A percentile compares a stretch with the other conserved stretches of the same genome.
These are phyloP conservation scores for Melieria picta DNA, from an alignment of 2,888 invertebrate genomes.

Conservation along the genomic window DNA sequence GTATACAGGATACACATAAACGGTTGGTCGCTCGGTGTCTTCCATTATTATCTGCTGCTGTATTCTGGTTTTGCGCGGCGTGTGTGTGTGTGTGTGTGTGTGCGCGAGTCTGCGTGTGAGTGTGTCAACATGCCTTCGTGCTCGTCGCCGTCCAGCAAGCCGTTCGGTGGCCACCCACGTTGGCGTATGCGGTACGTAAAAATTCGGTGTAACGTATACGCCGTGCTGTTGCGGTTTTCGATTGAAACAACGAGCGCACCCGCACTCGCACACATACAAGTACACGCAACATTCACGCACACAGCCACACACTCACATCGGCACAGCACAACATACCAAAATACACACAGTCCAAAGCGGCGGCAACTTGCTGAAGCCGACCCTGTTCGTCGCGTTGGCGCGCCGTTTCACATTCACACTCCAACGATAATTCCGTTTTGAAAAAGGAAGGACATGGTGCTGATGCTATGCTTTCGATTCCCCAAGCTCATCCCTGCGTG, in stretches of 20 bases:
- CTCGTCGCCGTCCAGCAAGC: too few relatives aligned
- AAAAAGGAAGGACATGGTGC: slow-evolving; percentile 23
- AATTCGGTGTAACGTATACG: background rate
- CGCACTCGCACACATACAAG: background rate
- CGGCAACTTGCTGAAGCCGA: background rate
- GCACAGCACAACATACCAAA: background rate
- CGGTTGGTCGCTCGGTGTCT: background rate
- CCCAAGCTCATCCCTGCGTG: background rate
- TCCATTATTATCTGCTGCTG: too few relatives aligned
- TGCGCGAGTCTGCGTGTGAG: too few relatives aligned
- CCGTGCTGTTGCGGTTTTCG: background rate
- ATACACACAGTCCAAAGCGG: background rate
- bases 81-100: too few relatives aligned
- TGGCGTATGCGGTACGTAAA: background rate
- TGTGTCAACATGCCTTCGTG: too few relatives aligned
- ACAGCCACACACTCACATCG: background rate
- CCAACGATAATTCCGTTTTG: slow-evolving; percentile 28
- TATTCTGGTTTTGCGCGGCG: too few relatives aligned
- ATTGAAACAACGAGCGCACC: background rate
- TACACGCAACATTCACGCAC: background rate
- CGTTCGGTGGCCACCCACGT: background rate
- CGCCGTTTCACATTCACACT: background rate
- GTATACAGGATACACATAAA: slow-evolving; percentile 28
- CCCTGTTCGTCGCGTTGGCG: background rate
- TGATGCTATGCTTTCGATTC: background rate